Conservation (phyloP, 2,888 invertebrate genomes). For the Agrotis clavis region DNA sequence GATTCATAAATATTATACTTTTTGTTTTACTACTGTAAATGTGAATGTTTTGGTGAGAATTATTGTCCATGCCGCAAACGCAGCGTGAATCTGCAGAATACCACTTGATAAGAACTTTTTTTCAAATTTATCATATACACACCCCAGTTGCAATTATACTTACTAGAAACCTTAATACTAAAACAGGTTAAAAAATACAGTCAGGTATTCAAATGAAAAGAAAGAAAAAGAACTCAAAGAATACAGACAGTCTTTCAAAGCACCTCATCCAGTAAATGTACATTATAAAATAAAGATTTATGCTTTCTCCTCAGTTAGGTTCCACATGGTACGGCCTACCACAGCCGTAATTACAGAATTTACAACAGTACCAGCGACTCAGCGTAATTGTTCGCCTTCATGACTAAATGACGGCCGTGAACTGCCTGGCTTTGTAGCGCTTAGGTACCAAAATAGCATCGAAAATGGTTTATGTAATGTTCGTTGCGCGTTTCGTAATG, state of each 20-base stretch:
- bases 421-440: slow-evolving; percentile 23
- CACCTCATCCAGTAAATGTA: slow-evolving; percentile 49
- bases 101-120: too few species aligned
- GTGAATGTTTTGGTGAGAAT: too few species aligned
- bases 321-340: slow-evolving; percentile 63
- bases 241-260: neutral
- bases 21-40: too few species aligned
- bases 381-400: slow-evolving; percentile 58
- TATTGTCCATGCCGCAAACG: too few species aligned
- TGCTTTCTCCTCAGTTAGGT: slow-evolving; percentile 48
- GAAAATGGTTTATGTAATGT: slow-evolving; percentile 9
- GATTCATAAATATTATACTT: too few species aligned
- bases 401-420: slow-evolving; percentile 50
- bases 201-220: too few species aligned
- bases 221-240: neutral
- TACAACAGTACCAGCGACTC: slow-evolving; percentile 53
- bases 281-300: slow-evolving; percentile 62
- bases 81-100: too few species aligned
- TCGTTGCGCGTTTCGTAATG: slow-evolving; percentile 2
- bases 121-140: too few species aligned
- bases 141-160: too few species aligned
- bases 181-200: too few species aligned
- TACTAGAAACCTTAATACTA: too few species aligned
- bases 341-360: slow-evolving; percentile 65
- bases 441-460: slow-evolving; percentile 23